Base-by-base conservation (phyloP, 1,140 invertebrate species). In the Sinella curviseta region DNA sequence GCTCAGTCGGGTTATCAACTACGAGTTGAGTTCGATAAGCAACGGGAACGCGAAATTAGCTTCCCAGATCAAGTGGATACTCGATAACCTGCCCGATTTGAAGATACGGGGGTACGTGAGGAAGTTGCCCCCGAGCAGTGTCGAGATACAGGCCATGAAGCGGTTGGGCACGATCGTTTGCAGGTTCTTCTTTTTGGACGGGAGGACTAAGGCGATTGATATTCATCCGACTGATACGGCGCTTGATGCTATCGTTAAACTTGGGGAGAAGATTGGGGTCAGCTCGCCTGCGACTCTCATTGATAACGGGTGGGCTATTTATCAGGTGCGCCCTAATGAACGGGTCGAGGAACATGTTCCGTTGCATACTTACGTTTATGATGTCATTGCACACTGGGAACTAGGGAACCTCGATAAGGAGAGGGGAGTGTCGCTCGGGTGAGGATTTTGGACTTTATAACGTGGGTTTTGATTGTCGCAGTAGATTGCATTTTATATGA, bases 211-310 rank as follows among this genome's bases (percentile, higher is more conserved):
- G 87, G 96, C 96, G 0, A 95, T 98, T 48, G 96, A 97, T 86
- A 93, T 98, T 17, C 94, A 97, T 89, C 95, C 96, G 0, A 95
- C 94, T 0, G 96, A 98, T 84, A 98, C 96, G 1, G 96, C 95
- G 0, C 91, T 92, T 2, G 95, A 97, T 85, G 95, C 96, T 0
- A 92, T 96, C 14, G 90, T 92, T 2, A 94, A 95, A 84, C 88
- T 99, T 20, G 95, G 95, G 0, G 94, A 96, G 85, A 94, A 97
- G 86, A 91, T 98, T 60, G 94, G 93, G 26, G 65, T 70, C 65
- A 31, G 35, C 89, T 98, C 8, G 88, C 90, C 78, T 14, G 4
- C 4, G 14, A 31, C 26, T 30, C 31, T 70, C 4, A 33, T 70
- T 16, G 65, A 70, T 2, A 70, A 97, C 81, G 97, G 97, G 35